A percentile compares a stretch with the other conserved stretches of the same genome.
These are phyloP conservation scores for Pelagia noctiluca DNA, from an alignment of 30 jellyfish, hydroid and myxozoan species.

Conservation along the genomic window DNA sequence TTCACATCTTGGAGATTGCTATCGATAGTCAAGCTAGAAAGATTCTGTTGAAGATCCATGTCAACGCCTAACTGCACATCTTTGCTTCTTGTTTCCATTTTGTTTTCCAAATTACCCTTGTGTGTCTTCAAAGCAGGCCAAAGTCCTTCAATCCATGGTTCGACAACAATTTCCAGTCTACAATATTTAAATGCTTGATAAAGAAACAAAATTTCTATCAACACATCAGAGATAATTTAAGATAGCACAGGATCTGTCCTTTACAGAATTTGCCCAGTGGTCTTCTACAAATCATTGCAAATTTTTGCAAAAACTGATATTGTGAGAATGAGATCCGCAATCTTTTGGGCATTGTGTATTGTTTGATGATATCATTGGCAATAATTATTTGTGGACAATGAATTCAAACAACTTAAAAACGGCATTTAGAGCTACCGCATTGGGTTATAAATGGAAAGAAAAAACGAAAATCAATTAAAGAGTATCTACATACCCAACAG, in stretches of 20 bases:
- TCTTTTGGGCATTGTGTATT: not conserved
- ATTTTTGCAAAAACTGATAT: not conserved
- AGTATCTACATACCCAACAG: slow-evolving; percentile 98
- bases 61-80: too few species aligned
- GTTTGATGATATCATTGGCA: too few species aligned
- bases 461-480: too few species aligned
- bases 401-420: too few species aligned
- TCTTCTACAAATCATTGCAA: not conserved
- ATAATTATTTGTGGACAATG: not conserved
- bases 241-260: not conserved
- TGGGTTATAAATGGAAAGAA: too few species aligned
- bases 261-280: not conserved
- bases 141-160: slow-evolving; percentile 98
- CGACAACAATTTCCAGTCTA: slow-evolving; percentile 95
- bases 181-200: not conserved
- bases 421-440: not conserved
- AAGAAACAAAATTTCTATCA: not conserved
- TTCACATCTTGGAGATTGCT: too few species aligned
- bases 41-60: too few species aligned
- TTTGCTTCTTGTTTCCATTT: too few species aligned
- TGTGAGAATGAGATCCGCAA: not conserved
- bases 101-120: too few species aligned
- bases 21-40: too few species aligned
- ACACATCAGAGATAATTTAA: not conserved
- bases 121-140: slow-evolving; percentile 77